Evolutionary conservation across 2,888 invertebrate genomes (phyloP), one percentile per base, ranked within the genome.

Genomic region (Caenorhabditis sp.): DNA sequence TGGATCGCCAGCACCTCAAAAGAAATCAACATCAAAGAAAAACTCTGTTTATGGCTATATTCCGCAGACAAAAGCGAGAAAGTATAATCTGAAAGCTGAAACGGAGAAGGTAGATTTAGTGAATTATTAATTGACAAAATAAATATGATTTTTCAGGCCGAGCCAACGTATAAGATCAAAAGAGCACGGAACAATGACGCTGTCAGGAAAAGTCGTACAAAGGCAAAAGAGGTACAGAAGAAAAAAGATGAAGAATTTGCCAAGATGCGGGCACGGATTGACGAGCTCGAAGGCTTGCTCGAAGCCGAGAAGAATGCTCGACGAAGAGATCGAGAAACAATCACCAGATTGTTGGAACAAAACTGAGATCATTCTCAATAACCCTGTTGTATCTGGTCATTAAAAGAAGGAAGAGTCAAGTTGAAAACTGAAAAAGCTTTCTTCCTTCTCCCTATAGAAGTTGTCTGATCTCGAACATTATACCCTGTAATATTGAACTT

Each of bases 101-200:
- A 49, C 58, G 58, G 79, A 76, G 43, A 79, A 79, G 69, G 53
- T 36, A 19, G 43, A 26, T 26, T 24, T 8, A 8, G 12, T n/a
- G 3, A 14, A 26, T 24, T 55, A 6, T 4, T 5, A 55, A 26
- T 43, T 43, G 1, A 55, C 24, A 26, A 26, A 51, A 51, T 51
- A 23, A 51, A 21, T 50, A 50, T 50, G 8, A 12, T 24, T 24
- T 55, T 55, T 12, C 24, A 55, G 55, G 51, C 36, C 14, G 65
- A 70, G n/a, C 70, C 71, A 1, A 24, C 36, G 0, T 79, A 79
- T 58, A 68, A 75, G 51, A 50, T 79, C 14, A 79, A 79, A 62
- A 19, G 79, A 24, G 69, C 69, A 14, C 54, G 76, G 12, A 79
- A 79, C 64, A 79, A 79, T 59, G 79, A 79, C 49, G 79, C 79